A percentile compares a stretch with the other conserved stretches of the same genome.
Evolutionary conservation across 2,797 vertebrate genomes (phyloP).

Genomic region (Gobio occitaniae): DNA sequence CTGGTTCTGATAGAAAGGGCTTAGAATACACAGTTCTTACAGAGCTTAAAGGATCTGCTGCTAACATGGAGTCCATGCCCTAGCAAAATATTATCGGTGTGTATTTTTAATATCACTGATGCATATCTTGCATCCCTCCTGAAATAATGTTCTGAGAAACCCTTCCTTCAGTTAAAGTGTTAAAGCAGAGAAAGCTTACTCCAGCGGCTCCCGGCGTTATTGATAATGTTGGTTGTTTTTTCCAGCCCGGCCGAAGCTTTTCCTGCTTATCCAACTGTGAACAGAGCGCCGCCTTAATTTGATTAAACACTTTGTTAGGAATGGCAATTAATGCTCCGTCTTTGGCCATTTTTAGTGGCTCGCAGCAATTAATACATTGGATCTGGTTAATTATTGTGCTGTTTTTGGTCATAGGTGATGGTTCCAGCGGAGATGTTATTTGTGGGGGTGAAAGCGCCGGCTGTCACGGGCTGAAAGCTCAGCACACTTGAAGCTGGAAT

Average conservation of each 20-base stretch:
- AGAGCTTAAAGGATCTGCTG: too few relatives aligned
- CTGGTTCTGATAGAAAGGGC: too few relatives aligned
- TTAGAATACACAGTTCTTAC: too few relatives aligned
- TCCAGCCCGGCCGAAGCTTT: conserved; percentile 56
- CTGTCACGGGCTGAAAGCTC: conserved; percentile 80
- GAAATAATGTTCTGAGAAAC: background rate
- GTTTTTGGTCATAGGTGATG: conserved; percentile 78
- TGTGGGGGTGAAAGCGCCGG: conserved; percentile 74
- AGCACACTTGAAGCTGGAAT: conserved; percentile 70
- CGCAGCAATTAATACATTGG: conserved; percentile 87
- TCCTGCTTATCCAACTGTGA: conserved; percentile 65
- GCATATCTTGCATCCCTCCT: too few relatives aligned
- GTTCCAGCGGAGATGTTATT: conserved; percentile 83
- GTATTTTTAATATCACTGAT: background rate
- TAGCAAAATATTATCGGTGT: too few relatives aligned
- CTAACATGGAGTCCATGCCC: too few relatives aligned
- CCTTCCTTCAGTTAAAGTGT: conserved; percentile 28
- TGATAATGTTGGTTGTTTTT: conserved; percentile 64
- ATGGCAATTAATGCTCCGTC: conserved; percentile 89
- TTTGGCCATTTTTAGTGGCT: conserved; percentile 87
- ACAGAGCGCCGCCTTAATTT: conserved; percentile 77
- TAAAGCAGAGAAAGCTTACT: conserved; percentile 59
- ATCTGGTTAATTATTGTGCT: conserved; percentile 89
- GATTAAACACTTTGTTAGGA: conserved; percentile 86
- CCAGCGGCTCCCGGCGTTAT: conserved; percentile 55